Base-by-base conservation (phyloP, 2,797 vertebrate genomes). In the Passerculus sandwichensis region DNA sequence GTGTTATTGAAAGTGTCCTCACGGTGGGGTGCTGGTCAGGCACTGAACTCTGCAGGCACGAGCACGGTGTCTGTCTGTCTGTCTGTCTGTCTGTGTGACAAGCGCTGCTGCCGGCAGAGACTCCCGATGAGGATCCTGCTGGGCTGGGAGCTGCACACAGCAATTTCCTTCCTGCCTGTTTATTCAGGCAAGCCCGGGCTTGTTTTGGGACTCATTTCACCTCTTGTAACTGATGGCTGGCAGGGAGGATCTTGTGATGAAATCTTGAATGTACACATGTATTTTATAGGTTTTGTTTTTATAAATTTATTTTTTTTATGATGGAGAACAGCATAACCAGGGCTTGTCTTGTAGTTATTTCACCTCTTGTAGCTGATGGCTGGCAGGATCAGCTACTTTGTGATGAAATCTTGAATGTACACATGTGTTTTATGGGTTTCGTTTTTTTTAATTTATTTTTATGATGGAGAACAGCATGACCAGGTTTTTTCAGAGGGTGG, bases 151-250 rank as follows among this genome's bases (percentile, higher is more conserved):
- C 42, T 15, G 79, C 10, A 3, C 23, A 0, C 44, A 3, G 79
- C 67, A 6, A 19, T 71, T 94, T 56, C 67, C 88, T 95, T 91
- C 89, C 93, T 91, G 72, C 89, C 85, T 78, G 57, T 81, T 85
- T 34, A 22, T 61, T 65, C 32, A 56, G 89, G 71, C 94, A 60
- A 64, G 87, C 74, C 64, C 26, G 2, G 40, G 19, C 96, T 91
- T 92, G 93, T 91, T 94, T 20, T 32, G 51, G 71, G 50, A 25
- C 61, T n/a, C 57, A 17, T 54, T 91, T 88, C 48, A 59, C 79
- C 42, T 91, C 91, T 59, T 42, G 18, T n/a, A 72, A 62, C 70
- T 23, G 88, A 50, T 59, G 67, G 50, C 27, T 45, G 59, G 62
- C 87, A 60, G 32, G 40, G 88, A 53, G 48, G 66, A 57, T n/a